Conservation (phyloP, 2,797 vertebrate genomes). For the Acanthis flammea region DNA sequence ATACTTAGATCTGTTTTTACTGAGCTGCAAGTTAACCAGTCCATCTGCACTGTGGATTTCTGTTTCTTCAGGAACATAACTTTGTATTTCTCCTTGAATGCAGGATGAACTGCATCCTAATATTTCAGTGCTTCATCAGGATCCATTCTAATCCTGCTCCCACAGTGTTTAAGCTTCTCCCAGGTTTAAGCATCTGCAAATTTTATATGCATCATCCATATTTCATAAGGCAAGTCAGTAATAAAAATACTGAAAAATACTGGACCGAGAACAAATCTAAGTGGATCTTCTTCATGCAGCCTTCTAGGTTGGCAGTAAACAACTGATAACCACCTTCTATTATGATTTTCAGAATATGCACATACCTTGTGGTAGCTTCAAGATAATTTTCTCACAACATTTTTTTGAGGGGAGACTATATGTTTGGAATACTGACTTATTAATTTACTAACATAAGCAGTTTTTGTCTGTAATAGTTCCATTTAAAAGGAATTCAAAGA, state of each 20-base stretch:
- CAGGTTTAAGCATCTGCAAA: constrained; percentile 5
- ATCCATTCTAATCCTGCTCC: not conserved
- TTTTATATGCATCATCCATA: constrained; percentile 53
- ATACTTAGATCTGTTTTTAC: not conserved
- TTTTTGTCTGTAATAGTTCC: not conserved
- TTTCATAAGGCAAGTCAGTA: constrained; percentile 42
- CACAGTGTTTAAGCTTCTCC: not conserved
- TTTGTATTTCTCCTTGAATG: not conserved
- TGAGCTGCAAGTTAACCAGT: not conserved
- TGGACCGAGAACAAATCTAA: not conserved
- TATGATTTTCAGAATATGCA: not conserved
- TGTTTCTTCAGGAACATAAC: not conserved
- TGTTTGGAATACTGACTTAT: not conserved
- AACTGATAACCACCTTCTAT: not conserved
- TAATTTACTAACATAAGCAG: not conserved
- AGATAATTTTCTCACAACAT: not conserved
- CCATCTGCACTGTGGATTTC: not conserved
- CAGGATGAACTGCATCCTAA: not conserved
- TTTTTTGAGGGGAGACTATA: not conserved
- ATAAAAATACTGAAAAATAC: constrained; percentile 32
- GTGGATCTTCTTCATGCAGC: not conserved
- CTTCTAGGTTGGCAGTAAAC: not conserved
- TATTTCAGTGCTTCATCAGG: not conserved
- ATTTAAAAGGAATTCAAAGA: not conserved
- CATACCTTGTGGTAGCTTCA: not conserved